These are phyloP conservation scores for Oreotrochilus melanogaster DNA, from an alignment of 2,113 vertebrate genomes.

Conservation along the genomic window DNA sequence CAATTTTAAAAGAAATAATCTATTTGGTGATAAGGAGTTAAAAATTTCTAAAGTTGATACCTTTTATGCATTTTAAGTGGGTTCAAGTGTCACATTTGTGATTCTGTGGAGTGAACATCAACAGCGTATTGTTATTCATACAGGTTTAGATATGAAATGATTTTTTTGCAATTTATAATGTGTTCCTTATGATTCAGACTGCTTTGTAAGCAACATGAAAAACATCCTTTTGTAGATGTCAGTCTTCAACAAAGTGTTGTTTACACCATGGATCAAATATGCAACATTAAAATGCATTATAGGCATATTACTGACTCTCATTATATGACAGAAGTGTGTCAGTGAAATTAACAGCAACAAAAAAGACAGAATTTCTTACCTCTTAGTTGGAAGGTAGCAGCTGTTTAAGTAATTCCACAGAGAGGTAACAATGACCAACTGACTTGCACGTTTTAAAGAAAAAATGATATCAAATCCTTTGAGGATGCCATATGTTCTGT, in stretches of 20 bases:
- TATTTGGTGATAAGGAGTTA: not conserved
- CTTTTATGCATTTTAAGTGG: not conserved
- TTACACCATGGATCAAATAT: conserved; percentile 17
- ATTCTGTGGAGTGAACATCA: not conserved
- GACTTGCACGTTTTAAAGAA: conserved; percentile 70
- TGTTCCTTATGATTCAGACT: not conserved
- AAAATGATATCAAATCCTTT: conserved; percentile 73
- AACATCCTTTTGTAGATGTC: conserved; percentile 9
- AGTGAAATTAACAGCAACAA: conserved; percentile 31
- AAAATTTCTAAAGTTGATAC: not conserved
- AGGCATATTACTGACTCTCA: conserved; percentile 15
- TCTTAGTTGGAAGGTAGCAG: conserved; percentile 76
- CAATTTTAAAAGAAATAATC: not conserved
- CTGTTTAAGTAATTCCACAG: conserved; percentile 73
- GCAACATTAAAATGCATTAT: conserved; percentile 36
- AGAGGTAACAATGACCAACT: conserved; percentile 73
- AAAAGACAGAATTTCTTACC: conserved; percentile 70
- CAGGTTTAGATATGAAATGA: not conserved
- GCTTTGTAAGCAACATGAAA: not conserved
- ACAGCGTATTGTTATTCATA: not conserved
- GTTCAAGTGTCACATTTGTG: not conserved
- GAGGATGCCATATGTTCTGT: conserved; percentile 78
- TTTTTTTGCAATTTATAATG: not conserved
- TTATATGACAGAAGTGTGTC: conserved; percentile 54
- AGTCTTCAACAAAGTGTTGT: conserved; percentile 1